Conservation (phyloP, 2,797 vertebrate genomes). For the Euphonia xanthogaster region DNA sequence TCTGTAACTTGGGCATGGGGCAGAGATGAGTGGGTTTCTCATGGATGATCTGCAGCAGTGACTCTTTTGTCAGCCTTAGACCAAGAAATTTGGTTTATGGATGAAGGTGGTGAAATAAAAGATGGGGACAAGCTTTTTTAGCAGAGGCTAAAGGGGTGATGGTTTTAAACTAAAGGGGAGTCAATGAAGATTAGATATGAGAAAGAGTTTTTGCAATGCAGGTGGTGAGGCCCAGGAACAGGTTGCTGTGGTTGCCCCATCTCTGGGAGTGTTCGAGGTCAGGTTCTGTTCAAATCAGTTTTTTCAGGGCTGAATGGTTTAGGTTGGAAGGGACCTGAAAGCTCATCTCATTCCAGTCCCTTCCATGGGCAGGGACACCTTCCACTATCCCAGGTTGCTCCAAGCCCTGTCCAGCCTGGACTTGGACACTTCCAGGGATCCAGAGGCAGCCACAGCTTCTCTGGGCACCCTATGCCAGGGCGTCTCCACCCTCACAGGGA, state of each 20-base stretch:
- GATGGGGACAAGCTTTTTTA: neutral
- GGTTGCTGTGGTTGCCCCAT: neutral
- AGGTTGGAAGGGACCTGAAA: neutral
- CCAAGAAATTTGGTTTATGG: neutral
- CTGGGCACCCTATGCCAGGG: accelerated
- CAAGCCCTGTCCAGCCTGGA: accelerated
- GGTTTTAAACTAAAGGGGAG: neutral
- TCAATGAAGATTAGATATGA: neutral
- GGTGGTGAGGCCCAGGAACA: neutral
- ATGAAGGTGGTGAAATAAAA: neutral
- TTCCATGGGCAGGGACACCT: neutral
- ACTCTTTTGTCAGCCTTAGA: neutral
- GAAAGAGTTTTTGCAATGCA: neutral
- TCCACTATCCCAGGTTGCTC: accelerated
- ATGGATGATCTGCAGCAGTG: neutral
- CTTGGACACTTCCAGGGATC: neutral
- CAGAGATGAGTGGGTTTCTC: neutral
- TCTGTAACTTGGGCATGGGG: neutral
- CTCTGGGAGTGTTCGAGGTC: neutral
- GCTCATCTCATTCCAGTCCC: accelerated
- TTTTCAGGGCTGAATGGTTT: neutral
- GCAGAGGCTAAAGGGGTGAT: too few species aligned
- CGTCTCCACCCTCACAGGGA: accelerated
- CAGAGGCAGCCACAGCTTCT: neutral
- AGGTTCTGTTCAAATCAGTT: neutral